These are phyloP conservation scores for Callosobruchus maculatus DNA, from an alignment of 2,888 invertebrate species.

Conservation along the genomic window DNA sequence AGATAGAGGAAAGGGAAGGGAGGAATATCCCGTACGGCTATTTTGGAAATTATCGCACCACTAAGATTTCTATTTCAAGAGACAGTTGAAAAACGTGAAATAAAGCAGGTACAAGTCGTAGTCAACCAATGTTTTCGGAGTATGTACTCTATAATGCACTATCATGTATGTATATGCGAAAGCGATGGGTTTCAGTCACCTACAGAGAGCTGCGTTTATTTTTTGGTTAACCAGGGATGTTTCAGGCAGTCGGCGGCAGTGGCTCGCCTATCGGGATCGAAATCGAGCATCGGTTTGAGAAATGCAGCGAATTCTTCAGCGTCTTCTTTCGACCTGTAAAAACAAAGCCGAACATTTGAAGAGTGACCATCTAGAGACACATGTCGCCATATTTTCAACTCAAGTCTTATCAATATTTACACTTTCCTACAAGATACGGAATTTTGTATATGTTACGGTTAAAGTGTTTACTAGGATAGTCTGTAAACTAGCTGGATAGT, in stretches of 20 bases:
- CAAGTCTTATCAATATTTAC: too few relatives aligned
- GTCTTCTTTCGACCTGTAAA: conserved; percentile 60
- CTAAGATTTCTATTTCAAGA: not conserved
- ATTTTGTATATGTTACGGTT: too few relatives aligned
- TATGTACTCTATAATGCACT: conserved; percentile 28
- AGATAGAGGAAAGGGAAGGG: too few relatives aligned
- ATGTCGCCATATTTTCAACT: too few relatives aligned
- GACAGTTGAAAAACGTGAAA: not conserved
- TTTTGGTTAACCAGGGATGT: conserved; percentile 82
- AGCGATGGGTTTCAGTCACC: conserved; percentile 34
- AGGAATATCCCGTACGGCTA: too few relatives aligned
- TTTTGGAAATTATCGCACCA: not conserved
- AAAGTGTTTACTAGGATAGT: too few relatives aligned
- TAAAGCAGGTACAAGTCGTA: not conserved
- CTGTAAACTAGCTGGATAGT: too few relatives aligned
- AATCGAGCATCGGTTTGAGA: conserved; percentile 93
- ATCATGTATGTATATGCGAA: conserved; percentile 23
- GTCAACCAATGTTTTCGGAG: not conserved
- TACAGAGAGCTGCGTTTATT: conserved; percentile 36
- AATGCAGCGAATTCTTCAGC: conserved; percentile 93
- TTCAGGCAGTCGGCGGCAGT: conserved; percentile 92
- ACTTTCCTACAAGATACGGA: too few relatives aligned
- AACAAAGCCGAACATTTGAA: not conserved
- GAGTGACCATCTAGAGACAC: too few relatives aligned
- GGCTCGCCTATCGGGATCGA: conserved; percentile 89